Evolutionary conservation across 1,140 invertebrate species (phyloP).

Genomic region (Drosophila mojavensis): DNA sequence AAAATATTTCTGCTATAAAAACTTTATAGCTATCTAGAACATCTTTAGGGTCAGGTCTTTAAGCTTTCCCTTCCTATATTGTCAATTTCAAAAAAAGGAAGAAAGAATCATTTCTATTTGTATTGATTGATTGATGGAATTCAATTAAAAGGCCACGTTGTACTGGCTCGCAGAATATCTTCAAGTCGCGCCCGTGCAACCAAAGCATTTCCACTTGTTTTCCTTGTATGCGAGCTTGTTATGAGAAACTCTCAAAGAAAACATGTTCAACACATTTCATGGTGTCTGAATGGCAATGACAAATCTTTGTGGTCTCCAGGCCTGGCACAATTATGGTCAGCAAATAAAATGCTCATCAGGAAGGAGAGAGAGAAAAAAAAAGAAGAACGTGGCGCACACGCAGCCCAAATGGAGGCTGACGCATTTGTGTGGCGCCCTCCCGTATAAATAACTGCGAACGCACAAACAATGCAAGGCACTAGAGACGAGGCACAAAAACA

Average conservation of each 20-base stretch:
- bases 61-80: too few relatives aligned
- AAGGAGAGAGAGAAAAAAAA: conserved; percentile 15
- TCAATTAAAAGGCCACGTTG: background rate
- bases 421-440: conserved; percentile 22
- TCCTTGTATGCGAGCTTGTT: background rate
- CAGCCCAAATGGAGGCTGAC: conserved; percentile 25
- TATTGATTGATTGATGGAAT: too few relatives aligned
- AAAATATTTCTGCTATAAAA: too few relatives aligned
- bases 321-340: conserved; percentile 64
- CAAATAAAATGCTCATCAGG: conserved; percentile 70
- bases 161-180: background rate
- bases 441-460: conserved; percentile 70
- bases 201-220: background rate
- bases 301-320: conserved; percentile 57
- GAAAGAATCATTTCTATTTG: too few relatives aligned
- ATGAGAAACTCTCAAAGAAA: conserved; percentile 33
- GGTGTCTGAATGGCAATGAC: conserved; percentile 50
- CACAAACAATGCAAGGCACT: conserved; percentile 53
- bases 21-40: too few relatives aligned
- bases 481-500: conserved; percentile 27
- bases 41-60: too few relatives aligned
- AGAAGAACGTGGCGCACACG: conserved; percentile 6
- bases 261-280: conserved; percentile 56
- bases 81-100: too few relatives aligned
- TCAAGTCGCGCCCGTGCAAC: background rate